These are phyloP conservation scores for Grammomys dolichurus DNA, from an alignment of 2,113 vertebrate species.

Conservation along the genomic window DNA sequence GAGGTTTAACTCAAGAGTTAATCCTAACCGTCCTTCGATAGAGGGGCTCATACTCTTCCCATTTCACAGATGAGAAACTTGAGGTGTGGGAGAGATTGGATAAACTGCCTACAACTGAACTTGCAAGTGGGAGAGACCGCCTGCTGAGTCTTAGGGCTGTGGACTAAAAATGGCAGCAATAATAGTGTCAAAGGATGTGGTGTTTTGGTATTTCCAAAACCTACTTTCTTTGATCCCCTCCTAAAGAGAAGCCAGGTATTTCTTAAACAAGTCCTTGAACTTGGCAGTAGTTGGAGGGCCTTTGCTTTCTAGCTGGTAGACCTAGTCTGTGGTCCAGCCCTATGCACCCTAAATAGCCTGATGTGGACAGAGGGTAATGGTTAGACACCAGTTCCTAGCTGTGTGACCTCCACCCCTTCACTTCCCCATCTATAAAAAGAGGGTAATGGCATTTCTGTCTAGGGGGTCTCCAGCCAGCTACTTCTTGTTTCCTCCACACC, in stretches of 20 bases:
- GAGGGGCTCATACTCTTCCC: conserved; percentile 23
- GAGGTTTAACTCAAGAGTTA: not conserved
- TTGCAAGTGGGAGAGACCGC: not conserved
- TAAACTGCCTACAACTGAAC: not conserved
- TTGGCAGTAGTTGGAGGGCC: not conserved
- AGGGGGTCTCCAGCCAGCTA: not conserved
- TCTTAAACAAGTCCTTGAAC: conserved; percentile 14
- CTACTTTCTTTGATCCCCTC: not conserved
- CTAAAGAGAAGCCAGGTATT: not conserved
- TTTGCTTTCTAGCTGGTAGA: conserved; percentile 5
- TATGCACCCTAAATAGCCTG: not conserved
- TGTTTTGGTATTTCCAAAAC: not conserved
- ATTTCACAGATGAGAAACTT: conserved; percentile 56
- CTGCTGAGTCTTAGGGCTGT: not conserved
- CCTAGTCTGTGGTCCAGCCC: not conserved
- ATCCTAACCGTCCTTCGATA: not conserved
- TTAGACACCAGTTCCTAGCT: conserved; percentile 26
- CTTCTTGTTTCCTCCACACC: not conserved
- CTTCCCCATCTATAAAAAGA: conserved; percentile 16
- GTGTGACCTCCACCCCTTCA: conserved; percentile 1
- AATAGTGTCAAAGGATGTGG: not conserved
- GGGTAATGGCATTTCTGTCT: not conserved
- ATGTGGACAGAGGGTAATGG: not conserved
- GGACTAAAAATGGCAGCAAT: not conserved
- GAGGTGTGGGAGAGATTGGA: not conserved